Conservation (phyloP, 2,888 invertebrate species). For the Platycheirus rosarum region DNA sequence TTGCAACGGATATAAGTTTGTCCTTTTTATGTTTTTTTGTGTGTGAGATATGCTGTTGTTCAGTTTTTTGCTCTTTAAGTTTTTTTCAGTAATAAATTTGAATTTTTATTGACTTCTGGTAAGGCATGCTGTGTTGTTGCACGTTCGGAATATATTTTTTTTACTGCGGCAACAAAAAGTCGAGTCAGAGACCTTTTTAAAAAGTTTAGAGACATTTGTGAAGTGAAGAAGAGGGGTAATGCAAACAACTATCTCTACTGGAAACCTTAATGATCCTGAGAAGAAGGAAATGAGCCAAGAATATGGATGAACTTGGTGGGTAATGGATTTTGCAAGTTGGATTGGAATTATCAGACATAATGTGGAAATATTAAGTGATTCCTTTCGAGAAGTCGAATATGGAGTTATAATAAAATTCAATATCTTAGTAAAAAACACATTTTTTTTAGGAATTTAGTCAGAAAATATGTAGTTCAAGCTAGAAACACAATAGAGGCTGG, state of each 20-base stretch:
- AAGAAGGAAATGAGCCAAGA: slow-evolving; percentile 28
- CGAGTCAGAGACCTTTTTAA: not conserved
- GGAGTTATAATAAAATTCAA: too few relatives aligned
- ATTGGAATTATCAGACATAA: not conserved
- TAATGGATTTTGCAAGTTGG: slow-evolving; percentile 58
- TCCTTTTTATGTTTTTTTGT: slow-evolving; percentile 49
- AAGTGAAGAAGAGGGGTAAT: not conserved
- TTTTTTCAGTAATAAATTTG: slow-evolving; percentile 61
- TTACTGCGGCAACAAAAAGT: not conserved
- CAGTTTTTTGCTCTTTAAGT: slow-evolving; percentile 21
- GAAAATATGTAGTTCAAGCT: too few relatives aligned
- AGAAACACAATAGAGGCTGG: too few relatives aligned
- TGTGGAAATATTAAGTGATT: too few relatives aligned
- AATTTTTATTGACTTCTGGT: slow-evolving; percentile 70
- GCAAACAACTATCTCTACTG: slow-evolving; percentile 5
- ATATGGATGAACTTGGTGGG: slow-evolving; percentile 16
- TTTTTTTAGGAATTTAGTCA: too few relatives aligned
- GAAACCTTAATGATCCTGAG: slow-evolving; percentile 51
- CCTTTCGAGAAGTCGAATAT: too few relatives aligned
- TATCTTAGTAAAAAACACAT: too few relatives aligned
- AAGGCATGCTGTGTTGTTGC: slow-evolving; percentile 21
- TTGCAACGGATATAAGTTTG: slow-evolving; percentile 65
- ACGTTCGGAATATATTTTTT: not conserved
- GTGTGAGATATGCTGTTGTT: slow-evolving; percentile 21
- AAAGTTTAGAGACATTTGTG: slow-evolving; percentile 6